A percentile compares a stretch with the other conserved stretches of the same genome.
Conservation (phyloP, 1,140 invertebrate genomes). For the Drosophila kepulauana region DNA sequence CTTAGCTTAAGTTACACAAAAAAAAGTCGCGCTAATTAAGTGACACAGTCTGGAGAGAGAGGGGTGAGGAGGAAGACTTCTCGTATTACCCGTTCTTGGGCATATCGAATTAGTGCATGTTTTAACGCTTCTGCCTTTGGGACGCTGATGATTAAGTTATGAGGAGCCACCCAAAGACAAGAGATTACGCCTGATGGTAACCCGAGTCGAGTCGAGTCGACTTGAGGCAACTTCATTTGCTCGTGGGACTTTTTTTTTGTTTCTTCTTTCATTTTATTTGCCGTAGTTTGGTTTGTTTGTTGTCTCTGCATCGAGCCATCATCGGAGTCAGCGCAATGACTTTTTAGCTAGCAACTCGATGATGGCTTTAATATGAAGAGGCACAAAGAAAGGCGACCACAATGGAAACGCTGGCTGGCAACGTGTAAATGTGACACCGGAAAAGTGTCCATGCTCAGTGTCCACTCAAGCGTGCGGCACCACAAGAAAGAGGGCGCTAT, state of each 20-base stretch:
- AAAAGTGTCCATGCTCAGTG: conserved; percentile 72
- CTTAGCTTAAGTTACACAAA: neutral
- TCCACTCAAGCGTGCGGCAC: conserved; percentile 66
- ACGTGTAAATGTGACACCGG: conserved; percentile 50
- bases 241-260: conserved; percentile 63
- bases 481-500: conserved; percentile 13
- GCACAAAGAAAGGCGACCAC: conserved; percentile 16
- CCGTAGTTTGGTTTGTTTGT: conserved; percentile 14
- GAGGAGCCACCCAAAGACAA: conserved; percentile 21
- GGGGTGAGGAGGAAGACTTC: neutral
- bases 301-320: conserved; percentile 40
- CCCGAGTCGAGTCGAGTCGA: conserved; percentile 59
- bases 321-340: conserved; percentile 74
- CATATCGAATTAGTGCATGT: conserved; percentile 25
- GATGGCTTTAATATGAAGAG: conserved; percentile 53
- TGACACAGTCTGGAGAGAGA: neutral
- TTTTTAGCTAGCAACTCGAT: conserved; percentile 27
- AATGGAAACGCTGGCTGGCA: conserved; percentile 44
- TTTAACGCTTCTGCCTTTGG: conserved; percentile 35
- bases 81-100: conserved; percentile 3
- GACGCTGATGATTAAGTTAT: conserved; percentile 42
- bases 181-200: conserved; percentile 51
- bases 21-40: conserved; percentile 9
- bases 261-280: neutral
- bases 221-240: conserved; percentile 71